phyloP scores from a whole-genome alignment of 2,797 vertebrate genomes.

The Phrynocephalus vlangalii region DNA sequence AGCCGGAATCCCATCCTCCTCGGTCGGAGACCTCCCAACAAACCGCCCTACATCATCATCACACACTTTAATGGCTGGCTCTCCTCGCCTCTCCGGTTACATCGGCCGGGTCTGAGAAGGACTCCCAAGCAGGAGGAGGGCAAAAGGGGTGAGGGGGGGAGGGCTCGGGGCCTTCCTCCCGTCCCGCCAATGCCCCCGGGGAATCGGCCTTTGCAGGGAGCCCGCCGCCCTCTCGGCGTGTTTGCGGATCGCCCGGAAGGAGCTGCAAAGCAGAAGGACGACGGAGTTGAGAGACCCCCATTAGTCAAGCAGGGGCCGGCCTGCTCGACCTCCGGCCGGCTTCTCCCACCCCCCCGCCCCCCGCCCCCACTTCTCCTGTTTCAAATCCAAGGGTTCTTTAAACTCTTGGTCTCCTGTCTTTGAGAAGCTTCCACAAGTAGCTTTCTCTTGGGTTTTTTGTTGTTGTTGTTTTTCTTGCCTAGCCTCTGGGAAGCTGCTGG shows the following conservation, averaged over 20 bases:
- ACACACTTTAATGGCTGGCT: conserved; percentile 4
- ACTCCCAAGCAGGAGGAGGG: neutral
- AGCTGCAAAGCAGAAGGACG: neutral
- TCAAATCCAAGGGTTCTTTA: neutral
- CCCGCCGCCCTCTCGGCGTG: too few species aligned
- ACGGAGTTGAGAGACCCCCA: neutral
- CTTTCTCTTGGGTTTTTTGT: too few species aligned
- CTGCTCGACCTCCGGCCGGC: neutral
- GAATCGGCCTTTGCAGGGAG: neutral
- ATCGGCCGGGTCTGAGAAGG: neutral
- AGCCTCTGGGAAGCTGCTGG: neutral
- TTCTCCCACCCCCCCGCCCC: neutral
- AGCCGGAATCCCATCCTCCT: conserved; percentile 61
- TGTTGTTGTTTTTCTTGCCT: neutral
- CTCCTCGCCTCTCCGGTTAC: neutral
- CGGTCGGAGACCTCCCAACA: conserved; percentile 73
- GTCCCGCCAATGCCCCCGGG: neutral
- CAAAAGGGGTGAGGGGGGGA: neutral
- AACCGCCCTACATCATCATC: conserved; percentile 70
- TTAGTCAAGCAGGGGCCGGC: neutral
- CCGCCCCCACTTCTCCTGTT: neutral
- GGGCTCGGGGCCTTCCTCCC: neutral
- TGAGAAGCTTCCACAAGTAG: neutral
- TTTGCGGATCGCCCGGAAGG: neutral
- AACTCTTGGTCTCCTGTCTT: neutral